These are phyloP conservation scores for Loriculus beryllinus DNA, from an alignment of 2,797 vertebrate genomes.

Conservation along the genomic window DNA sequence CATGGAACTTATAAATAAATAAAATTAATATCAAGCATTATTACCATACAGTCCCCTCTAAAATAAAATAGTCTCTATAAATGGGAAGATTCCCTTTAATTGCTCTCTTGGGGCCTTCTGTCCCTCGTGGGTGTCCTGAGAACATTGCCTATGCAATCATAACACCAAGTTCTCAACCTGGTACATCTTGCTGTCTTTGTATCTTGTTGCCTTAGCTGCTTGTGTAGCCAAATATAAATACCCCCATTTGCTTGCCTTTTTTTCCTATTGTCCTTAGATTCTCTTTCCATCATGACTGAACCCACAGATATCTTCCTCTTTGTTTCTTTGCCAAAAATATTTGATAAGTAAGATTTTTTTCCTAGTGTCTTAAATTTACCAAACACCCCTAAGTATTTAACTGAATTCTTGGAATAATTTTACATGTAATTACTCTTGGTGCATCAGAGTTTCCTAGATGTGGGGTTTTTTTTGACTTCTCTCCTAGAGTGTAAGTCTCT, in stretches of 20 bases:
- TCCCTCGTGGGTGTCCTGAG: background rate
- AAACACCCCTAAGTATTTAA: background rate
- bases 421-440: background rate
- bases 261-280: background rate
- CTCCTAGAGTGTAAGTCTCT: background rate
- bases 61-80: conserved; percentile 27
- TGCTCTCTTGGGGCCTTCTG: background rate
- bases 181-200: background rate
- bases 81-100: background rate
- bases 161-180: conserved; percentile 11
- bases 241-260: background rate
- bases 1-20: conserved; percentile 34
- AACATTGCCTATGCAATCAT: background rate
- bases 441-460: background rate
- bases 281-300: background rate
- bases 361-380: background rate
- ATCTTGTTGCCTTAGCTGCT: background rate
- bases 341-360: background rate
- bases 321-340: background rate
- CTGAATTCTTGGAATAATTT: background rate
- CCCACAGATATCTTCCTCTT: background rate
- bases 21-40: background rate
- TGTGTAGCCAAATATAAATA: background rate
- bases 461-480: background rate
- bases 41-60: background rate